These are phyloP conservation scores for Cassiopea xamachana DNA, from an alignment of 30 jellyfish, hydroid and myxozoan genomes.

Conservation along the genomic window DNA sequence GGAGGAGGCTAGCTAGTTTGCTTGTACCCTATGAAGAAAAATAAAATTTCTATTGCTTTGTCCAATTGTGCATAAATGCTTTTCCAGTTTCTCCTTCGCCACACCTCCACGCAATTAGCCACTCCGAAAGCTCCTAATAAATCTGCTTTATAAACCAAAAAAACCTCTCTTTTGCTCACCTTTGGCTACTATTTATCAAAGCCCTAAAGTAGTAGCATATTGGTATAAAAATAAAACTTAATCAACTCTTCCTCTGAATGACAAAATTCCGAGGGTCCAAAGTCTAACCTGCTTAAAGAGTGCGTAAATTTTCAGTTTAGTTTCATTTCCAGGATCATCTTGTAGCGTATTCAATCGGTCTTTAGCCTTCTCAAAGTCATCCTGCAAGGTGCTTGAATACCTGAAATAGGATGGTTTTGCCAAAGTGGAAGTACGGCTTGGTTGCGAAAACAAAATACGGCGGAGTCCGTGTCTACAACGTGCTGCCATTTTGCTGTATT, in stretches of 20 bases:
- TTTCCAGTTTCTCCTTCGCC: not conserved
- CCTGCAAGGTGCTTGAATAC: slow-evolving; percentile 51
- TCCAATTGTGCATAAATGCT: not conserved
- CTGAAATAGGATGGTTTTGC: slow-evolving; percentile 14
- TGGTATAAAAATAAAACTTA: not conserved
- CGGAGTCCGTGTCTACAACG: slow-evolving; percentile 24
- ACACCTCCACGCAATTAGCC: not conserved
- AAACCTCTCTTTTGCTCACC: not conserved
- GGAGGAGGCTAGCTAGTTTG: too few species aligned
- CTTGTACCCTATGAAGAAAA: too few species aligned
- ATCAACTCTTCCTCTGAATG: not conserved
- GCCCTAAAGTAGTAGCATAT: not conserved
- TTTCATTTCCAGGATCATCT: slow-evolving; percentile 98
- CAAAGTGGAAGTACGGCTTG: slow-evolving; percentile 24
- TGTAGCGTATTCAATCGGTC: slow-evolving; percentile 77
- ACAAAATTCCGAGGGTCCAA: slow-evolving; percentile 4
- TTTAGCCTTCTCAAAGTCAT: slow-evolving; percentile 90
- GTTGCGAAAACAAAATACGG: slow-evolving; percentile 30
- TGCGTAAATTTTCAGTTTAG: slow-evolving; percentile 83
- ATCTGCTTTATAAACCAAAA: not conserved
- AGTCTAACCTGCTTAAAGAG: slow-evolving; percentile 92
- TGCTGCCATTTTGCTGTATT: slow-evolving; percentile 26
- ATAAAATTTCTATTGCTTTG: not conserved
- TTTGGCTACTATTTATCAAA: not conserved
- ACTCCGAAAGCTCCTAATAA: not conserved